A percentile compares a stretch with the other conserved stretches of the same genome.
These are phyloP conservation scores for Eumeta japonica DNA, from an alignment of 1,140 invertebrate genomes.

Conservation along the genomic window DNA sequence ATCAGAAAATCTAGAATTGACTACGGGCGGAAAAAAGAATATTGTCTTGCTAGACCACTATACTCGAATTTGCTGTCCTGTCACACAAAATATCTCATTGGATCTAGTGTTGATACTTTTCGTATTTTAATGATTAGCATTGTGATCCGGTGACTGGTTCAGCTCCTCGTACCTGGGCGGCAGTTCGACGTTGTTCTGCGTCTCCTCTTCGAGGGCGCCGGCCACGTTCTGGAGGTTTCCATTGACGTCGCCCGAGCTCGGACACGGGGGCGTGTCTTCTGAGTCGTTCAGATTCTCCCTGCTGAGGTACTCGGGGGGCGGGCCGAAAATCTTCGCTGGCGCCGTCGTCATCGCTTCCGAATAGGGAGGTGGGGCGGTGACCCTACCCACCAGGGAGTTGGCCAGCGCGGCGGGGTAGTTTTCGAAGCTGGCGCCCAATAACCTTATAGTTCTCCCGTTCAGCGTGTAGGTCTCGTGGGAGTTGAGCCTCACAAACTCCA, in stretches of 20 bases:
- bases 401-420: slow-evolving; percentile 37
- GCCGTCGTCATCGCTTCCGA: slow-evolving; percentile 53
- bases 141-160: slow-evolving; percentile 12
- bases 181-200: slow-evolving; percentile 38
- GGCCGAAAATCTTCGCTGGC: slow-evolving; percentile 50
- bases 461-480: slow-evolving; percentile 42
- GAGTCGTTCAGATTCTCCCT: slow-evolving; percentile 42
- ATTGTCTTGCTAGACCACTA: no score
- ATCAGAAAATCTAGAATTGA: no score
- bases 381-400: no score
- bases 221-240: no score
- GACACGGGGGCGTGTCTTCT: no score
- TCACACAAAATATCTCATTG: no score
- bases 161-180: slow-evolving; percentile 40
- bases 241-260: slow-evolving; percentile 6
- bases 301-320: slow-evolving; percentile 60
- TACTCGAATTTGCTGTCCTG: no score
- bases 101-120: no score
- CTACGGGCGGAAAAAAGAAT: no score
- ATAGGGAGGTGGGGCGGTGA: slow-evolving; percentile 59
- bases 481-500: slow-evolving; percentile 33
- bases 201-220: slow-evolving; percentile 31
- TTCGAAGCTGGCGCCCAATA: slow-evolving; percentile 43
- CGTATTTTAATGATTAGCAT: no score
- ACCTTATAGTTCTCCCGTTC: slow-evolving; percentile 41